phyloP scores from a whole-genome alignment of 1,140 invertebrate genomes.

The Paracyclopina nana region DNA sequence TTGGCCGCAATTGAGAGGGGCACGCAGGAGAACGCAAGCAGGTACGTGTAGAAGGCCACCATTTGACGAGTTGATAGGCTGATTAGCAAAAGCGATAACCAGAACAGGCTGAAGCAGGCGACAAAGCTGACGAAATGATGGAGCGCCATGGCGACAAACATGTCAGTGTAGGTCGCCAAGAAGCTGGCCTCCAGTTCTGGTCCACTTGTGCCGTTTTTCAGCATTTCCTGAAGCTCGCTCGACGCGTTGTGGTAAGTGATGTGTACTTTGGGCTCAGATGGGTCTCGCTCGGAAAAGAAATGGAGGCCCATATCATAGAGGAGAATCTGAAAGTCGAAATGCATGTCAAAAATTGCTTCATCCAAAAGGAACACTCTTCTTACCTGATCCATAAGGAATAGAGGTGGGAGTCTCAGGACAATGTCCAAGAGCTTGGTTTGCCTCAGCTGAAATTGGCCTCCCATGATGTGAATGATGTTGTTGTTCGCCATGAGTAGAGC shows the following conservation, averaged over 20 bases:
- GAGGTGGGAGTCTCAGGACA: not conserved
- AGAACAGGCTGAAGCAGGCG: not conserved
- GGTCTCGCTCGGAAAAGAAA: not conserved
- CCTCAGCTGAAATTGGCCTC: no score
- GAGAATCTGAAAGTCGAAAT: not conserved
- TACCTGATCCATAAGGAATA: constrained; percentile 3
- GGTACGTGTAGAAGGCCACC: not conserved
- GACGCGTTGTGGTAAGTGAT: not conserved
- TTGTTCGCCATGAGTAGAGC: no score
- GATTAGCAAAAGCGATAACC: not conserved
- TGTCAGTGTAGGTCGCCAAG: not conserved
- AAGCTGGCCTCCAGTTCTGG: no score
- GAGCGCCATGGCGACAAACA: not conserved
- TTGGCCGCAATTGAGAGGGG: no score
- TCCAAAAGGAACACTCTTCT: not conserved
- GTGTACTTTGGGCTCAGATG: not conserved
- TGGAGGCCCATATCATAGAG: not conserved
- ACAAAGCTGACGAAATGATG: not conserved
- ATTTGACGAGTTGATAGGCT: not conserved
- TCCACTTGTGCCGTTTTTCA: no score
- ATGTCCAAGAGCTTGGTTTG: constrained; percentile 13
- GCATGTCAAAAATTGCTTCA: not conserved
- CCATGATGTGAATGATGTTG: no score
- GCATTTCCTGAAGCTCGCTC: not conserved
- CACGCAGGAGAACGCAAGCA: not conserved